Evolutionary conservation across 2,113 vertebrate genomes (phyloP).

Genomic region (Serilophus lunatus): DNA sequence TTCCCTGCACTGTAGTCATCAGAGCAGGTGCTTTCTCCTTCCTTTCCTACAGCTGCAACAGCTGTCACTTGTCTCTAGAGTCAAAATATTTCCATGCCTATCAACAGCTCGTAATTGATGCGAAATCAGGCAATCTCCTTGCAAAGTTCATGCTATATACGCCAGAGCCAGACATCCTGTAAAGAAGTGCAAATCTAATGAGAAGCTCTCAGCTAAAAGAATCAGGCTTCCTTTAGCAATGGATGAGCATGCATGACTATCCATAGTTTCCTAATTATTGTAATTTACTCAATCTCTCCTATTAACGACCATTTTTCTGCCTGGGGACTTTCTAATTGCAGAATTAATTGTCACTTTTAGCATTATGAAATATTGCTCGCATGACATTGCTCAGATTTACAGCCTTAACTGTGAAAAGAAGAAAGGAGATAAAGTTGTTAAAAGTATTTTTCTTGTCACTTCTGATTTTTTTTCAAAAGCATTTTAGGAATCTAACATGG

Average conservation of each 20-base stretch:
- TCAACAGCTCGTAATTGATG: neutral
- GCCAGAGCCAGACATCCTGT: neutral
- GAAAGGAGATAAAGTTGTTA: neutral
- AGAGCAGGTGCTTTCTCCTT: neutral
- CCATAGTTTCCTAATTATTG: neutral
- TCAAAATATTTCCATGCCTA: slow-evolving; percentile 26
- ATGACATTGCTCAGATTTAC: neutral
- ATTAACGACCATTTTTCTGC: neutral
- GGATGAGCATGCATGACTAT: neutral
- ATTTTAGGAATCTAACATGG: neutral
- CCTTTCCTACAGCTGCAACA: neutral
- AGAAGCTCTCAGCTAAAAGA: neutral
- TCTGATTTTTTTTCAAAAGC: neutral
- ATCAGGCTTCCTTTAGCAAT: neutral
- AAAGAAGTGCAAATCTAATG: neutral
- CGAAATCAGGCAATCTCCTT: neutral
- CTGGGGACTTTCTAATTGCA: neutral
- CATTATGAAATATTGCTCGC: neutral
- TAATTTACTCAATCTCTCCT: neutral
- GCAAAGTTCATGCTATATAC: neutral
- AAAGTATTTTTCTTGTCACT: neutral
- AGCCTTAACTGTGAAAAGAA: neutral
- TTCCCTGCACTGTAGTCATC: neutral
- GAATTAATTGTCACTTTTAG: slow-evolving; percentile 16
- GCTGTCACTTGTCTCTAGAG: neutral